A percentile compares a stretch with the other conserved stretches of the same genome.
Evolutionary conservation across 2,113 vertebrate species (phyloP).

Genomic region (Hippocampus comes): DNA sequence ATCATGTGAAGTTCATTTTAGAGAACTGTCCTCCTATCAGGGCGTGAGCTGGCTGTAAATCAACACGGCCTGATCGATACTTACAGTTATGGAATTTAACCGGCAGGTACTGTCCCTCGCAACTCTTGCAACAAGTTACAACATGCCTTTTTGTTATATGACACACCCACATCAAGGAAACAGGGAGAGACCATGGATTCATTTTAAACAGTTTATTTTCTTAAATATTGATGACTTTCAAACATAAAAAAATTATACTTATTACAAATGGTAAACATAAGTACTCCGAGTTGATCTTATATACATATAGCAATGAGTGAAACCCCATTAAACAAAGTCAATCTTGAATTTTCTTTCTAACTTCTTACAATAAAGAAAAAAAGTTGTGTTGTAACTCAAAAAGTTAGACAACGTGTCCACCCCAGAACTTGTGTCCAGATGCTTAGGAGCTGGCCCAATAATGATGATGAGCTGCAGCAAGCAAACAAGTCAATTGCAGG

Average conservation of each 20-base stretch:
- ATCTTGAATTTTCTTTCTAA: constrained; percentile 87
- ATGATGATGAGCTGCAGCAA: constrained; percentile 77
- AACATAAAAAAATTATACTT: constrained; percentile 93
- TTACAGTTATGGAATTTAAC: constrained; percentile 65
- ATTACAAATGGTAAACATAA: constrained; percentile 99
- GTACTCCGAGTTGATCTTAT: constrained; percentile 93
- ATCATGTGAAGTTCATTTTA: neutral
- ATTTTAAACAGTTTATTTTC: constrained; percentile 85
- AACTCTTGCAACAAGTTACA: constrained; percentile 64
- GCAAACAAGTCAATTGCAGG: constrained; percentile 80
- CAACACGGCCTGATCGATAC: constrained; percentile 39
- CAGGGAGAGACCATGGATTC: constrained; percentile 49
- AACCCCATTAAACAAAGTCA: constrained; percentile 89
- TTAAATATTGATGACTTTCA: constrained; percentile 94
- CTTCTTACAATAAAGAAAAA: constrained; percentile 84
- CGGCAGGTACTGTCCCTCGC: constrained; percentile 43
- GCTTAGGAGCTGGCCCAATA: constrained; percentile 66
- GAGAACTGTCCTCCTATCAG: neutral
- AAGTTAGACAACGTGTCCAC: constrained; percentile 80
- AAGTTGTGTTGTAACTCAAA: constrained; percentile 82
- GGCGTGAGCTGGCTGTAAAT: neutral
- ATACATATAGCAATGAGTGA: constrained; percentile 97
- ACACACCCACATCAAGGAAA: constrained; percentile 51
- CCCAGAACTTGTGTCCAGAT: constrained; percentile 64
- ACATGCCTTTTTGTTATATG: constrained; percentile 66